Conservation (phyloP, 2,888 invertebrate genomes). For the Lithophane ornitopus region DNA sequence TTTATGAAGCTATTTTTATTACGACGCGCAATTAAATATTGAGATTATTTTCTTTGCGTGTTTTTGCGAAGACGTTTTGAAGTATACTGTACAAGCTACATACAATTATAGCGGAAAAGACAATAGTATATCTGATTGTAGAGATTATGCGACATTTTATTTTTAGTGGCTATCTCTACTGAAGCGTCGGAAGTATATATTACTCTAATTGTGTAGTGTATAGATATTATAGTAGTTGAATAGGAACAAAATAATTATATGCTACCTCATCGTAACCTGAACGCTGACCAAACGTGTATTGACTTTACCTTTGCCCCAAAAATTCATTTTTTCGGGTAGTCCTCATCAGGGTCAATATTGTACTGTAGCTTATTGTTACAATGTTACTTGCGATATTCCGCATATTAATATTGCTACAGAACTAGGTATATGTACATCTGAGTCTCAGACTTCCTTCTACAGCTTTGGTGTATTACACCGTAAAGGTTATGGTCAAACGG, state of each 20-base stretch:
- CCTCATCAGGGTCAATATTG: not conserved
- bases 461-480: not conserved
- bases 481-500: not conserved
- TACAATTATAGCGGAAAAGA: constrained; percentile 1
- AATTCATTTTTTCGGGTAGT: not conserved
- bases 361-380: not conserved
- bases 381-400: not conserved
- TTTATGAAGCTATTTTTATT: constrained; percentile 85
- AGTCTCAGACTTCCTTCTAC: too few species aligned
- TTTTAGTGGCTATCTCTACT: constrained; percentile 27
- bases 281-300: not conserved
- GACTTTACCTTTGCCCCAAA: too few species aligned
- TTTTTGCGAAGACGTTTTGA: constrained; percentile 33
- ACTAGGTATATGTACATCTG: not conserved
- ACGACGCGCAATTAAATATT: constrained; percentile 72
- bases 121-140: not conserved
- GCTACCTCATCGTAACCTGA: not conserved
- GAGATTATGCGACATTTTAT: constrained; percentile 41
- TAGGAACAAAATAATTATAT: not conserved
- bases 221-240: not conserved
- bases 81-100: constrained; percentile 8
- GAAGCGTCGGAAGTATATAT: constrained; percentile 6
- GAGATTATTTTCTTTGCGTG: constrained; percentile 43
- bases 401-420: not conserved
- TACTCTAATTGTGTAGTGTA: not conserved